phyloP scores from a whole-genome alignment of 2,113 vertebrate species.

The Zosterops lateralis region DNA sequence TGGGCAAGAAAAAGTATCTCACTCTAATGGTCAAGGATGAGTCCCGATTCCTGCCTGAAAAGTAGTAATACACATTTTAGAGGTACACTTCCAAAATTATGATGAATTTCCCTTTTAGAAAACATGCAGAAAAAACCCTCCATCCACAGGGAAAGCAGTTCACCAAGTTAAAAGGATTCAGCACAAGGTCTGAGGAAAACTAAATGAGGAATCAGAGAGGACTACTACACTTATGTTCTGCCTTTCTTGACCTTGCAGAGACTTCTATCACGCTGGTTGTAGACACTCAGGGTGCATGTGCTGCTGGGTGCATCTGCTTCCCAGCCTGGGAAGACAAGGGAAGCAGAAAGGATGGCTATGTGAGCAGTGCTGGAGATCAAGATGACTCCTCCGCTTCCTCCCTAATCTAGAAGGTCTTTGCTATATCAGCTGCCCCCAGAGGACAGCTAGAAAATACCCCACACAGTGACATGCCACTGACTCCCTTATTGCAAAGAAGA shows the following conservation, averaged over 20 bases:
- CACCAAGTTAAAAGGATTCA: not conserved
- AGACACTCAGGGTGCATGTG: accelerated
- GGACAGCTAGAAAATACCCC: not conserved
- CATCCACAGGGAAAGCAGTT: not conserved
- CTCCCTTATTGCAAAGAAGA: not conserved
- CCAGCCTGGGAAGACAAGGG: not conserved
- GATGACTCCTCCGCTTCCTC: not conserved
- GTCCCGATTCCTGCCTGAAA: not conserved
- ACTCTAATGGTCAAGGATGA: not conserved
- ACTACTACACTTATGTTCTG: not conserved
- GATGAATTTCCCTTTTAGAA: not conserved
- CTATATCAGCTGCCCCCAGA: not conserved
- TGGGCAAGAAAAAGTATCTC: not conserved
- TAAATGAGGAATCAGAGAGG: not conserved
- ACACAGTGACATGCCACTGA: not conserved
- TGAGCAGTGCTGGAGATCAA: not conserved
- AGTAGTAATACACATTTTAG: not conserved
- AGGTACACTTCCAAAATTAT: not conserved
- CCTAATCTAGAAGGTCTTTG: not conserved
- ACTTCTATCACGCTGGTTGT: not conserved
- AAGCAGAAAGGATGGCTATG: not conserved
- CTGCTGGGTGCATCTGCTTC: not conserved
- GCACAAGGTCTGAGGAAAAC: not conserved
- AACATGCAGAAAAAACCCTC: not conserved
- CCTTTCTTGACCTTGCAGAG: not conserved